Conservation (phyloP, 2,113 vertebrate species). For the Zosterops hypoxanthus region DNA sequence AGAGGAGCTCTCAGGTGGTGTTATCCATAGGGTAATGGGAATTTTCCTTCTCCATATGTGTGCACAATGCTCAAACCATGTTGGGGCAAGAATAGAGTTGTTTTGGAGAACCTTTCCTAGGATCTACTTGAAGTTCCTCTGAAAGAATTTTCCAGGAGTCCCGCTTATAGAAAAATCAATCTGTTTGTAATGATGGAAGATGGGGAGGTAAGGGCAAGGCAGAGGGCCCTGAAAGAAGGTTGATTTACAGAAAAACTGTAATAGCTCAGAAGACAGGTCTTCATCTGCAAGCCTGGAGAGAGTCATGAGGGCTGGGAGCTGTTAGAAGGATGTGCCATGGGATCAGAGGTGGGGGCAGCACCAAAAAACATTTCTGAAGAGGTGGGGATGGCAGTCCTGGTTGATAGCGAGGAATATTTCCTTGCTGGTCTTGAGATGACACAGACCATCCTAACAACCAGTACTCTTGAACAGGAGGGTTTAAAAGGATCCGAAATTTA, state of each 20-base stretch:
- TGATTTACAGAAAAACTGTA: neutral
- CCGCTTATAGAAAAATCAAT: accelerated
- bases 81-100: neutral
- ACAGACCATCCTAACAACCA: neutral
- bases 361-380: neutral
- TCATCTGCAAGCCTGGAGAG: neutral
- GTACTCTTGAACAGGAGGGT: neutral
- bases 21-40: neutral
- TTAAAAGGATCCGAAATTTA: neutral
- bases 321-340: neutral
- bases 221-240: neutral
- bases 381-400: neutral
- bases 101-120: neutral
- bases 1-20: neutral
- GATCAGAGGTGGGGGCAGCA: neutral
- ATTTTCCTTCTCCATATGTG: neutral
- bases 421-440: neutral
- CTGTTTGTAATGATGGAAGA: neutral
- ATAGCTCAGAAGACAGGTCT: neutral
- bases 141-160: neutral
- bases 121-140: neutral
- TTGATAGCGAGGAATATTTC: neutral
- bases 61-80: neutral
- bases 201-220: neutral
- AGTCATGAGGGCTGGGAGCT: neutral